Base-by-base conservation (phyloP, 2,113 vertebrate genomes). In the Anhinga anhinga region DNA sequence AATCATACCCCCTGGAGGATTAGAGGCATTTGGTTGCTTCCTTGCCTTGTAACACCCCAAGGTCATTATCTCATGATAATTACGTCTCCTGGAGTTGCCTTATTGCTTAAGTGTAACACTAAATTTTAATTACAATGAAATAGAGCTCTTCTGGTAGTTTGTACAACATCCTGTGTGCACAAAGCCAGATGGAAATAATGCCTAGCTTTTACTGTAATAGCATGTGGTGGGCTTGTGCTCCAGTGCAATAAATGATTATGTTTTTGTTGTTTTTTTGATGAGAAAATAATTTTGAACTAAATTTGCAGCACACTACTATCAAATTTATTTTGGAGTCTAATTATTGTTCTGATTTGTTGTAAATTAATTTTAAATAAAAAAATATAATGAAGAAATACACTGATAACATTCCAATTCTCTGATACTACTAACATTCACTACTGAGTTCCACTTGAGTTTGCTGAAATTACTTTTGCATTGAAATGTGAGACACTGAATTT, bases 51-150 rank as follows among this genome's bases (percentile, higher is more conserved):
- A 98, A 98, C 97, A 98, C 98, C 97, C 98, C 95, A 98, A 98
- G 98, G 98, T 98, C 98, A 98, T 98, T 98, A 98, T 98, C 98
- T 98, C 98, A 96, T 97, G 98, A 98, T 98, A 98, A 98, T 98
- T 98, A 98, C 98, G 98, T 98, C 97, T 98, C 97, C 98, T 98
- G 97, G 97, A 98, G 97, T 98, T 98, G 97, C 90, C 97, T 98
- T 98, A 98, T 96, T 98, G 98, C 98, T 98, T 98, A 98, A 98
- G 97, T 97, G 97, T 97, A 98, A 98, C 97, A 96, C 97, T 98
- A 98, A 98, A 98, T 98, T 98, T 98, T 98, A 98, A 98, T 98
- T 98, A 98, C 98, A 98, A 95, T 98, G 98, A 98, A 98, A 98
- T 98, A 98, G 97, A 97, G 98, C 96, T 98, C 98, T 98, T 98